Evolutionary conservation across 2,113 vertebrate genomes (phyloP).

Genomic region (Chaetodon auriga): DNA sequence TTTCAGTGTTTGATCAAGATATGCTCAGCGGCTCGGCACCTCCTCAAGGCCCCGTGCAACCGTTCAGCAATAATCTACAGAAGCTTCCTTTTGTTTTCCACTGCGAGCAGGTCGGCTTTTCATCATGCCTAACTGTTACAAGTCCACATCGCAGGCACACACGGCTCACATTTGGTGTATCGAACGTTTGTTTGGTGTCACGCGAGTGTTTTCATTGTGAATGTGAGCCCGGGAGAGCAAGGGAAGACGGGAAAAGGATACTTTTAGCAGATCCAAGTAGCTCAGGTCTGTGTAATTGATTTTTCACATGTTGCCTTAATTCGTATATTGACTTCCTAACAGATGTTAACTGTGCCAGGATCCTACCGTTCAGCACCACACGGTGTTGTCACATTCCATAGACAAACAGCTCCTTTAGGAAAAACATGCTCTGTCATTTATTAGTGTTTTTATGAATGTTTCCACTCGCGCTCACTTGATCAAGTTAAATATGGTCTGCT

Average conservation of each 20-base stretch:
- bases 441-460: background rate
- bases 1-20: slow-evolving; percentile 45
- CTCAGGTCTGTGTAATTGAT: slow-evolving; percentile 1
- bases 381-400: background rate
- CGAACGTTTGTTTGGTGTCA: background rate
- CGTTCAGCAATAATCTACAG: slow-evolving; percentile 22
- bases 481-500: background rate
- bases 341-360: background rate
- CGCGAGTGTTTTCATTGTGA: background rate
- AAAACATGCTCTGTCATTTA: background rate
- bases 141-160: background rate
- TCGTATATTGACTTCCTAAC: background rate
- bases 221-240: background rate
- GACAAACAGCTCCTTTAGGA: background rate
- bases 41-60: background rate
- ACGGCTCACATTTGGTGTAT: background rate
- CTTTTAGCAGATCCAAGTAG: background rate
- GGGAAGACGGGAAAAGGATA: too few relatives aligned
- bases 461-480: background rate
- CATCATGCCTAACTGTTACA: background rate
- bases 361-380: background rate
- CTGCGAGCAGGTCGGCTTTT: background rate
- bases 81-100: slow-evolving; percentile 35
- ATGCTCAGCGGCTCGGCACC: slow-evolving; percentile 15
- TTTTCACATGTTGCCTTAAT: slow-evolving; percentile 4